phyloP scores from a whole-genome alignment of 1,140 invertebrate genomes.

The Phocides pigmalion region DNA sequence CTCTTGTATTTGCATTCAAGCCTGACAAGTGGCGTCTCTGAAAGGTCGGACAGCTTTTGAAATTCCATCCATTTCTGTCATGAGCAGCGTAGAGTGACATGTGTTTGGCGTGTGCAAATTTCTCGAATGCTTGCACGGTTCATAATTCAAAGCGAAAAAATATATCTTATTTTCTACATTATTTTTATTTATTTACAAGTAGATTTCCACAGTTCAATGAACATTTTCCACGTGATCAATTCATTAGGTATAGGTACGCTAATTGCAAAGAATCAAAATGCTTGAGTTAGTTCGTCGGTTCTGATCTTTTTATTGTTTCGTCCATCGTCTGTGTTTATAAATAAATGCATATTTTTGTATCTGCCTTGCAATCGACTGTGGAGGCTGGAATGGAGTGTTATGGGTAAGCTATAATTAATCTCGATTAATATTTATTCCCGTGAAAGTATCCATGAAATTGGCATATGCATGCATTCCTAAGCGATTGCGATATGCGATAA shows the following conservation, averaged over 20 bases:
- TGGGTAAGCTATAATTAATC: conserved; percentile 5
- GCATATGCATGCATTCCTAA: conserved; percentile 41
- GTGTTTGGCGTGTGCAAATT: conserved; percentile 29
- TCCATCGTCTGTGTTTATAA: too few species aligned
- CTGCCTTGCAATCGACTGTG: too few species aligned
- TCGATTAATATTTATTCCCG: conserved; percentile 19
- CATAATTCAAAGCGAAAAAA: background rate
- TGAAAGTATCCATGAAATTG: conserved; percentile 27
- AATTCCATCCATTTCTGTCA: conserved; percentile 37
- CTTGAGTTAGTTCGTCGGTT: too few species aligned
- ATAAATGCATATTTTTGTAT: too few species aligned
- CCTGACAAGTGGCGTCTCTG: conserved; percentile 37
- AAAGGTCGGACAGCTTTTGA: conserved; percentile 48
- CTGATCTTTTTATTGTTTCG: too few species aligned
- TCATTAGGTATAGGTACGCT: too few species aligned
- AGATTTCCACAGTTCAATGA: too few species aligned
- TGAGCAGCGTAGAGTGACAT: conserved; percentile 24
- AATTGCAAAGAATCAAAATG: too few species aligned
- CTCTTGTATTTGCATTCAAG: conserved; percentile 40
- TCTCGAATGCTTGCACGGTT: background rate
- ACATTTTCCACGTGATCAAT: too few species aligned
- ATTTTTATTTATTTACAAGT: background rate
- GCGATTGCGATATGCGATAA: conserved; percentile 21
- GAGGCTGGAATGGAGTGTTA: too few species aligned
- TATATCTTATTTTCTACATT: background rate